Base-by-base conservation (phyloP, 2,888 invertebrate genomes). In the Leucozona laternaria region DNA sequence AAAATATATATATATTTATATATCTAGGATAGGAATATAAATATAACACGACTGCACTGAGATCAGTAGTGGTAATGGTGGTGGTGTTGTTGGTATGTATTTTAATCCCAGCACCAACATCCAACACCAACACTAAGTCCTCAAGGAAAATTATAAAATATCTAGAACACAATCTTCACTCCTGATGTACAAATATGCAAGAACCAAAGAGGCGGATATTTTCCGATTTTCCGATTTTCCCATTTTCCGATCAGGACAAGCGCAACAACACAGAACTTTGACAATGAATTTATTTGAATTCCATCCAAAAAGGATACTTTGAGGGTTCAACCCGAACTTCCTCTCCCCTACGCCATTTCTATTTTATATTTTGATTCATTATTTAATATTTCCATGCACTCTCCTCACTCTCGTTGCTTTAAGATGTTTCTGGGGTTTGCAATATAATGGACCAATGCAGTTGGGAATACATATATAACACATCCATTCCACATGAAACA, bases 241-340 rank as follows among this genome's bases (percentile, higher is more conserved):
- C 68, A 77, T 85, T 76, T 76, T 79, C 73, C 43, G 77, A 81
- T 80, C 80, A 80, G 68, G 45, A 73, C 83, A 68, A 84, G 64
- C 45, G 57, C 70, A 75, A 77, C 66, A 64, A 77, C 37, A 79
- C 77, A 81, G 15, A 81, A 81, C 72, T 81, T 86, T 81, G 85
- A 86, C 85, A 86, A 86, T 86, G 85, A 80, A 86, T 86, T 86
- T 81, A 86, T 86, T 85, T 77, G 85, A 85, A 85, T 80, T 81
- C 77, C 81, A 78, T 86, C 81, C 73, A 78, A 77, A 75, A 48
- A 66, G 71, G 73, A 70, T 78, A 64, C 62, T 70, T 70, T 68
- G 72, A 62, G 64, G 64, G 48, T 48, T 66, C 28, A 13, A 45
- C 57, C 34, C 48, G 20, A 13, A 22, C 25, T 37, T 20, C 58